A percentile compares a stretch with the other conserved stretches of the same genome.
Conservation (phyloP, 1,140 invertebrate genomes). For the Ceratina australensis region DNA sequence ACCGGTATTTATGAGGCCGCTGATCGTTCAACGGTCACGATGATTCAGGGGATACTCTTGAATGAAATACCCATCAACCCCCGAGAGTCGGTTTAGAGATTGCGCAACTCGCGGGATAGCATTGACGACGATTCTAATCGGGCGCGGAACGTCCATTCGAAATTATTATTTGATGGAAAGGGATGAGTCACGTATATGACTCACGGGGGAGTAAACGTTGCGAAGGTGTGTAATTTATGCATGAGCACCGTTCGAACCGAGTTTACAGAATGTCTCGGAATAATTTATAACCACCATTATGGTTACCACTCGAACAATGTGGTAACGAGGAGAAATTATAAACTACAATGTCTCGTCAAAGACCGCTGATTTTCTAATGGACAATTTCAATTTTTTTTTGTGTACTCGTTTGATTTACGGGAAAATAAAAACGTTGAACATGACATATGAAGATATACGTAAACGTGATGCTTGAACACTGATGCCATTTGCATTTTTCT, state of each 20-base stretch:
- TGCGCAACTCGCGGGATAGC: not conserved
- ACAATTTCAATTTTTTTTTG: too few species aligned
- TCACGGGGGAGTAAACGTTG: slow-evolving; percentile 8
- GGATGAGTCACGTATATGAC: slow-evolving; percentile 30
- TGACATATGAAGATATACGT: too few species aligned
- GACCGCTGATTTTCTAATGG: not conserved
- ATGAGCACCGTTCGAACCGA: not conserved
- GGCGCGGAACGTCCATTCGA: not conserved
- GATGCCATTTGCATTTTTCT: too few species aligned
- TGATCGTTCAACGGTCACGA: not conserved
- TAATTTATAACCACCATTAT: not conserved
- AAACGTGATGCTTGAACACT: too few species aligned
- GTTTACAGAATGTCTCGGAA: not conserved
- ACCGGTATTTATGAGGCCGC: not conserved
- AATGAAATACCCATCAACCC: slow-evolving; percentile 11
- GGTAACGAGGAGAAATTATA: not conserved
- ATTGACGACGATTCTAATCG: slow-evolving; percentile 1
- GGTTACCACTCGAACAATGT: not conserved
- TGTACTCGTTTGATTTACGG: too few species aligned
- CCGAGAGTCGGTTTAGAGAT: not conserved
- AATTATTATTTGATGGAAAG: slow-evolving; percentile 26
- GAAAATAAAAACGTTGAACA: too few species aligned
- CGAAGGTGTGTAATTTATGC: not conserved
- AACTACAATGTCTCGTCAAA: not conserved
- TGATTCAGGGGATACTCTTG: not conserved